Percentiles rank a stretch among this genome's conserved stretches.
These are phyloP conservation scores for Falco naumanni DNA, from an alignment of 2,797 vertebrate species.

Conservation along the genomic window DNA sequence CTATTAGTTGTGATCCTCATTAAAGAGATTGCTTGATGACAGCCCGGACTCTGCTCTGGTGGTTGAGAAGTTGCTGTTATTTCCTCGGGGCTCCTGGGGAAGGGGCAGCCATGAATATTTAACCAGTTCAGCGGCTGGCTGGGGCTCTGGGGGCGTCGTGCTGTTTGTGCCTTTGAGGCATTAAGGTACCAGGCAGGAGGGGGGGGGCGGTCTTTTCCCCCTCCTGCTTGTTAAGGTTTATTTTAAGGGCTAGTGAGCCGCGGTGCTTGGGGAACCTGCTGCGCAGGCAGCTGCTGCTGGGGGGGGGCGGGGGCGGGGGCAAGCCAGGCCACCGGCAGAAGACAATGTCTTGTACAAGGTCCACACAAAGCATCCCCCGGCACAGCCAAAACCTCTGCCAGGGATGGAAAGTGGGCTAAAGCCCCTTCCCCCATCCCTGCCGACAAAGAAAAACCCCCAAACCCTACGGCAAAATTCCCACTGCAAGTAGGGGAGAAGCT, in stretches of 20 bases:
- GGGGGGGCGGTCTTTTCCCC: background rate
- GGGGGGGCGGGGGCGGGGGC: background rate
- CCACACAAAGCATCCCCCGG: background rate
- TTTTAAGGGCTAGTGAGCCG: background rate
- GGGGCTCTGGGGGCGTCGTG: background rate
- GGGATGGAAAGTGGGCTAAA: background rate
- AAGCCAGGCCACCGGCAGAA: background rate
- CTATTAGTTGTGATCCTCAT: slow-evolving; percentile 51
- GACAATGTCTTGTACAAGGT: background rate
- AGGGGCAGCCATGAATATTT: slow-evolving; percentile 29
- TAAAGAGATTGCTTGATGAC: slow-evolving; percentile 25
- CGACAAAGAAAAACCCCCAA: background rate
- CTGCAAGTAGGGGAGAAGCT: background rate
- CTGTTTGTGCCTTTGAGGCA: background rate
- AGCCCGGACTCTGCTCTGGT: background rate
- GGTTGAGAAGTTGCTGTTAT: background rate
- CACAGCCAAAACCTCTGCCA: accelerated
- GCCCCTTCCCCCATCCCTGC: background rate
- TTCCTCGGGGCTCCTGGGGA: background rate
- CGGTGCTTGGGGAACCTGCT: background rate
- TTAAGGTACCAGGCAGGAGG: background rate
- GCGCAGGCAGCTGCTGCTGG: slow-evolving; percentile 22
- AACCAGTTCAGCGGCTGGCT: background rate
- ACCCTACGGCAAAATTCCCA: background rate
- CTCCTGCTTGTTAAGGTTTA: background rate